A percentile compares a stretch with the other conserved stretches of the same genome.
Conservation (phyloP, 1,140 invertebrate genomes). For the Acromyrmex charruanus region DNA sequence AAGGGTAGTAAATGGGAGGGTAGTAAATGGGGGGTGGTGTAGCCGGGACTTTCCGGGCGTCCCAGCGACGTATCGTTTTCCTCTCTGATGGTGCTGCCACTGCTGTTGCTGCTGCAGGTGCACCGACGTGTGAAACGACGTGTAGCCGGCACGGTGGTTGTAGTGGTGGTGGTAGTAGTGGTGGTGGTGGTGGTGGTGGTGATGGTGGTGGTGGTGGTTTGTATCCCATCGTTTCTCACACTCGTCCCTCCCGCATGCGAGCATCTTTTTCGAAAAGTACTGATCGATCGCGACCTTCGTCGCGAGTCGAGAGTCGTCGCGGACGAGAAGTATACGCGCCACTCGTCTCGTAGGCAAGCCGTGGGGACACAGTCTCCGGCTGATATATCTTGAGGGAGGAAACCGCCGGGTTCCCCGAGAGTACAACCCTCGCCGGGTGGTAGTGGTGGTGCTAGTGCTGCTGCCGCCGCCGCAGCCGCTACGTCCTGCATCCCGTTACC, state of each 20-base stretch:
- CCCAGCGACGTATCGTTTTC: constrained; percentile 52
- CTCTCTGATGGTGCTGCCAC: constrained; percentile 60
- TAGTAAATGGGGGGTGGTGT: neutral
- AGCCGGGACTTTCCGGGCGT: constrained; percentile 68
- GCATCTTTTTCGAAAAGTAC: constrained; percentile 62
- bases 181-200: no score
- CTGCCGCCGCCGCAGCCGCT: constrained; percentile 33
- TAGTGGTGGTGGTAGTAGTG: neutral
- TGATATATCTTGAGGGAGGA: constrained; percentile 14
- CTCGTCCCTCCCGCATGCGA: neutral
- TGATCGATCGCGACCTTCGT: constrained; percentile 68
- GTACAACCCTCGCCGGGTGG: constrained; percentile 37
- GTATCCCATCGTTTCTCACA: constrained; percentile 28
- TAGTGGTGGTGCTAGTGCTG: constrained; percentile 55
- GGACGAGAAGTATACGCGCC: constrained; percentile 22
- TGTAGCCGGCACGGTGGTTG: constrained; percentile 31
- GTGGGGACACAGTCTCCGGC: neutral
- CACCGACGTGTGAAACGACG: constrained; percentile 60
- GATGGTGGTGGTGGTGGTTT: neutral
- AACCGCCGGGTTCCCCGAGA: constrained; percentile 18
- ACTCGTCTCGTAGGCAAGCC: constrained; percentile 26
- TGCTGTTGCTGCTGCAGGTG: constrained; percentile 28
- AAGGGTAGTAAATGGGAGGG: neutral
- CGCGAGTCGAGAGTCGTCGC: constrained; percentile 43
- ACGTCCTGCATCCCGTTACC: constrained; percentile 7